Base-by-base conservation (phyloP, 2,888 invertebrate genomes). In the Teleogryllus oceanicus region DNA sequence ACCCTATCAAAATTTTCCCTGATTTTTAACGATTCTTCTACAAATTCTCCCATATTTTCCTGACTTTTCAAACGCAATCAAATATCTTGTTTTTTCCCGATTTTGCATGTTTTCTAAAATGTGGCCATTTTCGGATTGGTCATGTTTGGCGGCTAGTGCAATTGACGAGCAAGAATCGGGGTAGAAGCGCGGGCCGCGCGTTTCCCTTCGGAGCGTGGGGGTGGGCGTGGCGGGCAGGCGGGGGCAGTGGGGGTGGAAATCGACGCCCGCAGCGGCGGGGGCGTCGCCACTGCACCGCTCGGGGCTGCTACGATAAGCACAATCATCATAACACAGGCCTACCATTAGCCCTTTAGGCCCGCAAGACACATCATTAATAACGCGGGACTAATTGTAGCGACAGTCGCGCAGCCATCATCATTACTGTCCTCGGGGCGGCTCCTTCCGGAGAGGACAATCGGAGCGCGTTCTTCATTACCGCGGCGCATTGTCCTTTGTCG, bases 321-420 rank as follows among this genome's bases (percentile, higher is more conserved):
- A 62, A 62, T 62, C 62, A 62, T 62, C 62, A 62, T 62, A 62
- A 62, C 62, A 62, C 62, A 62, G 62, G 12, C 76, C 76, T 24
- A 20, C 76, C 76, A 76, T 76, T 76, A 76, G 76, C 13, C 21
- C 21, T 76, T 76, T 76, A 37, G 21, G 76, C 37, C 37, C 76
- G 50, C 24, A 76, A 76, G 79, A 51, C 79, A 74, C 74, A 49
- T 49, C 79, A 79, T 77, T 77, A 77, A 77, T 79, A 51, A 79
- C 78, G 75, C 49, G n/a, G 2, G 10, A 49, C 77, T 79, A 79
- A 79, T 74, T 79, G 76, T 37, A 51, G 74, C 62, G 79, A 79
- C 79, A 77, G 75, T 37, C 77, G n/a, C 77, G 37, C 77, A n/a
- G 77, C 77, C 37, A 75, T 75, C 75, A 49, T 75, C 78, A 78